A percentile compares a stretch with the other conserved stretches of the same genome.
Conservation (phyloP, 2,888 invertebrate genomes). For the Polydrusus pterygomalis region DNA sequence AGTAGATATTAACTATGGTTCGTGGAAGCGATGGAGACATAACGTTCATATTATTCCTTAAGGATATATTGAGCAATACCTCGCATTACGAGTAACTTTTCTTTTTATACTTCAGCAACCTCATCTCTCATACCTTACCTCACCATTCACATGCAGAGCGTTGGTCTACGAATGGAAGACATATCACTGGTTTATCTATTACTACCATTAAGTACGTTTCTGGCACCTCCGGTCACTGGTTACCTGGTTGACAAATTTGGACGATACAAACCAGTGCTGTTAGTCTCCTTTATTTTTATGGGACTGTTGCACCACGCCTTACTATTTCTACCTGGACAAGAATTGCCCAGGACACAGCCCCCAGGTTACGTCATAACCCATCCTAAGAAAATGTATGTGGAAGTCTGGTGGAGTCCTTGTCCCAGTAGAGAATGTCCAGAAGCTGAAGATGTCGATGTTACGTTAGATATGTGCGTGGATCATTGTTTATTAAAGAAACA, state of each 20-base stretch:
- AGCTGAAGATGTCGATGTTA: slow-evolving; percentile 82
- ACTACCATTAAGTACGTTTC: slow-evolving; percentile 89
- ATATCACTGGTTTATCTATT: slow-evolving; percentile 91
- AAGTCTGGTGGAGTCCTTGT: slow-evolving; percentile 91
- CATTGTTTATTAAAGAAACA: slow-evolving; percentile 78
- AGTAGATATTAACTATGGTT: too few relatives aligned
- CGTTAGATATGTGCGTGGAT: slow-evolving; percentile 82
- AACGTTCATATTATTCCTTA: too few relatives aligned
- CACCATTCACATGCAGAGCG: slow-evolving; percentile 93
- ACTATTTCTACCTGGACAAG: slow-evolving; percentile 86
- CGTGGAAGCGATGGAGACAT: too few relatives aligned
- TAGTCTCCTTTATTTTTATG: slow-evolving; percentile 84
- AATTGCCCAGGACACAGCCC: slow-evolving; percentile 84
- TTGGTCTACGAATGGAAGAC: slow-evolving; percentile 90
- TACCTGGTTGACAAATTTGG: slow-evolving; percentile 91
- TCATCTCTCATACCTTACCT: slow-evolving; percentile 90
- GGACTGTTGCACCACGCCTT: slow-evolving; percentile 87
- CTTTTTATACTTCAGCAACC: slow-evolving; percentile 77
- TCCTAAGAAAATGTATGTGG: slow-evolving; percentile 81
- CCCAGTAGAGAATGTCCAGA: slow-evolving; percentile 87
- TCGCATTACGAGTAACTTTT: too few relatives aligned
- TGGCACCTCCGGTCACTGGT: slow-evolving; percentile 89
- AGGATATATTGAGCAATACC: too few relatives aligned
- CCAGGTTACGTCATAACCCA: slow-evolving; percentile 75
- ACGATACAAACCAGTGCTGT: slow-evolving; percentile 88